Conservation (phyloP, 2,797 vertebrate genomes). For the Gouania willdenowi region DNA sequence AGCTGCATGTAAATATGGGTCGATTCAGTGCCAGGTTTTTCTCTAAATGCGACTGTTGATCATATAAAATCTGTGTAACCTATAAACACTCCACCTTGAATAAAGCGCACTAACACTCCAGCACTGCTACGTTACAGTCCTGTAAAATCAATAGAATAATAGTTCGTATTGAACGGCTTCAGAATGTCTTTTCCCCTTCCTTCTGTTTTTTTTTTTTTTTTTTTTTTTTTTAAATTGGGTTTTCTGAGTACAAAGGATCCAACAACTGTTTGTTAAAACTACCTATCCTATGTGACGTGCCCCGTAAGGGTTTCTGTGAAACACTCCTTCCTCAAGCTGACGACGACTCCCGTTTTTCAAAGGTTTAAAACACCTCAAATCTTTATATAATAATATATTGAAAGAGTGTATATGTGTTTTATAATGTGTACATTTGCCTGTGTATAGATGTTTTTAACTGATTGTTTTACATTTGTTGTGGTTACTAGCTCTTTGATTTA, state of each 20-base stretch:
- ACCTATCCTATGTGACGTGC: constrained; percentile 64
- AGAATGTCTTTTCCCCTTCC: constrained; percentile 1
- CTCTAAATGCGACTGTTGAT: too few species aligned
- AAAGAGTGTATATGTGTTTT: constrained; percentile 83
- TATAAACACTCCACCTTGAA: too few species aligned
- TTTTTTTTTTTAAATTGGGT: constrained; percentile 24
- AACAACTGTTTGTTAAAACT: constrained; percentile 80
- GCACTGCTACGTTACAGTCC: too few species aligned
- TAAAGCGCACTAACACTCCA: too few species aligned
- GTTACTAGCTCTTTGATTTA: constrained; percentile 64
- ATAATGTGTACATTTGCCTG: constrained; percentile 83
- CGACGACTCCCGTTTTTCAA: constrained; percentile 67
- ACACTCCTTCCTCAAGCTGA: constrained; percentile 72
- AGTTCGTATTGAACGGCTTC: constrained; percentile 53
- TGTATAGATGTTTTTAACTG: constrained; percentile 82
- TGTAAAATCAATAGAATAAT: constrained; percentile 28
- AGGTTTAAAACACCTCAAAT: constrained; percentile 64
- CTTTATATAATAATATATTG: constrained; percentile 89
- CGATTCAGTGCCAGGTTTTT: too few species aligned
- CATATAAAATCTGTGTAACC: too few species aligned
- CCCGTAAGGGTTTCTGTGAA: constrained; percentile 38
- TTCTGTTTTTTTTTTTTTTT: constrained; percentile 7
- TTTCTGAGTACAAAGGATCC: constrained; percentile 64
- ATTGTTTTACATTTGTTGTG: constrained; percentile 70
- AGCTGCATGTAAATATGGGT: too few species aligned